Evolutionary conservation across 2,113 vertebrate genomes (phyloP), one percentile per base, ranked within the genome.

Genomic region (Melierax canorus): DNA sequence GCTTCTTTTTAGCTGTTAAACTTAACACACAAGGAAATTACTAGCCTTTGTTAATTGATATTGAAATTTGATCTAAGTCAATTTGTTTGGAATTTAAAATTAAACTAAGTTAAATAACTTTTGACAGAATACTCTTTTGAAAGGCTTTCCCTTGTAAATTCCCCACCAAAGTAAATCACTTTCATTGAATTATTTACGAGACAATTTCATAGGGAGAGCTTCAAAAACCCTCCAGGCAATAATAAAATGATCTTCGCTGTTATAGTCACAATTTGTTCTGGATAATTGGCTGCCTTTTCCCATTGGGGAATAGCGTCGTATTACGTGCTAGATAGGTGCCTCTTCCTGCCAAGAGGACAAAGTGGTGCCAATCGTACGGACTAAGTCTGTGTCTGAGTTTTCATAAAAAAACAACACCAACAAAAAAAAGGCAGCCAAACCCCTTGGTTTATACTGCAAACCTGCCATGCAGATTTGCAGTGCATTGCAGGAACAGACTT

Each of bases 111-210:
- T 89, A 92, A 97, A 95, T 50, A 96, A 96, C 84, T 96, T 97
- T 73, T 96, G 97, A 96, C 80, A 96, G 95, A 89, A 79, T 80
- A 39, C 69, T 86, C 77, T 80, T 95, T 95, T 67, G 80, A 96
- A 96, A 93, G 66, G 87, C 67, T 94, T 87, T 86, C 73, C 83
- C 72, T 73, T 94, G 50, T 66, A 96, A 88, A 88, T 85, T 93
- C 84, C 46, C 60, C 87, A 96, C 83, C 95, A 50, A 95, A 97
- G 95, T 95, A 97, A 98, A 97, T 97, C 95, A 96, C 94, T 97
- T 63, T 38, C 93, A 88, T 94, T 98, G 96, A 98, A 98, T 98
- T 98, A 98, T 98, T 98, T 96, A 97, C 56, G 17, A 97, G 95
- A 94, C 93, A 96, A 95, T 97, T 98, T 98, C 97, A 97, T 95